Conservation (phyloP, 2,113 vertebrate species). For the Cepphus grylle region DNA sequence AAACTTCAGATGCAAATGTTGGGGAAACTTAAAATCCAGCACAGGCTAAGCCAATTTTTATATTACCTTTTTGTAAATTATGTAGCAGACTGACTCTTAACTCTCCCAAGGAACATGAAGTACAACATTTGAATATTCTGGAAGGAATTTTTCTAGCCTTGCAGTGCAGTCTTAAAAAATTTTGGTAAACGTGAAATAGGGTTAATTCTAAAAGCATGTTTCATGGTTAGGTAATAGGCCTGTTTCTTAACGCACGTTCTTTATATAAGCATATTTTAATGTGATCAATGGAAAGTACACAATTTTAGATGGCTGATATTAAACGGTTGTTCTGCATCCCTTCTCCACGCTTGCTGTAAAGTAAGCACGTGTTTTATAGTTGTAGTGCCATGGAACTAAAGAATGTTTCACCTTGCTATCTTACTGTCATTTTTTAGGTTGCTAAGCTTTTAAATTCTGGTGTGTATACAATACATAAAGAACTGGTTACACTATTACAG, state of each 20-base stretch:
- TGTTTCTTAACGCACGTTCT: background rate
- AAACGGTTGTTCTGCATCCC: background rate
- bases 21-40: background rate
- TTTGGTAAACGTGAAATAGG: background rate
- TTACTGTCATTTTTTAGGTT: constrained; percentile 77
- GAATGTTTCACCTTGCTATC: constrained; percentile 13
- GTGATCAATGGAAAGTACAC: background rate
- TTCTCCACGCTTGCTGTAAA: background rate
- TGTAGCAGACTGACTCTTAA: background rate
- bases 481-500: constrained; percentile 86
- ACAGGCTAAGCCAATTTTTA: background rate
- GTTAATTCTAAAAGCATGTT: background rate
- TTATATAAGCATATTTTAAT: background rate
- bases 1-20: background rate
- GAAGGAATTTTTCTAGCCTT: background rate
- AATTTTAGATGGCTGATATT: background rate
- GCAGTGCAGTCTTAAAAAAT: background rate
- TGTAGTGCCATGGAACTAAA: background rate
- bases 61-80: background rate
- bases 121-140: background rate
- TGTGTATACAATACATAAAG: constrained; percentile 88
- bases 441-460: constrained; percentile 88
- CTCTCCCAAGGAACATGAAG: background rate
- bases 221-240: background rate
- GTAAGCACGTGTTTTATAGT: background rate